These are phyloP conservation scores for Apamea anceps DNA, from an alignment of 2,888 invertebrate genomes.

Conservation along the genomic window DNA sequence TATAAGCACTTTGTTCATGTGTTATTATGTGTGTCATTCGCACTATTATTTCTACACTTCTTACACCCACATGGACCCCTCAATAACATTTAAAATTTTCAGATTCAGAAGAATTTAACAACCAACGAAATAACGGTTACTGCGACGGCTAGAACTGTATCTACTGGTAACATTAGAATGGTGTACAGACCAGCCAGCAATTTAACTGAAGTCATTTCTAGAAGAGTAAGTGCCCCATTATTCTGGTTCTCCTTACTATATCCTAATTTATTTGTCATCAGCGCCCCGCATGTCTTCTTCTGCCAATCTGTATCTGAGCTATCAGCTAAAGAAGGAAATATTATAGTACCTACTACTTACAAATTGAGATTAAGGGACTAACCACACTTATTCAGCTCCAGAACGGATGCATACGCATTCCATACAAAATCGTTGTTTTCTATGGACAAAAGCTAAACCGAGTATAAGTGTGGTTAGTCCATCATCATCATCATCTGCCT, in stretches of 20 bases:
- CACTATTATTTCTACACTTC: no score
- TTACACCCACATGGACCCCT: no score
- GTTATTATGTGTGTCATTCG: no score
- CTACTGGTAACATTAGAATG: slow-evolving; percentile 68
- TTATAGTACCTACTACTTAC: not conserved
- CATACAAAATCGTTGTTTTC: no score
- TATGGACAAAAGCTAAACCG: no score
- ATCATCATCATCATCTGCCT: no score
- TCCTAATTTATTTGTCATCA: not conserved
- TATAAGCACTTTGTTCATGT: no score
- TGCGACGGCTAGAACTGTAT: fast-evolving
- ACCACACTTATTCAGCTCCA: no score
- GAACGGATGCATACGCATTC: no score
- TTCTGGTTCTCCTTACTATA: not conserved
- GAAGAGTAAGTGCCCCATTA: slow-evolving; percentile 70
- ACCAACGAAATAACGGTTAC: slow-evolving; percentile 64
- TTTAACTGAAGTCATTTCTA: slow-evolving; percentile 77
- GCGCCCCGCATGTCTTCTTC: not conserved
- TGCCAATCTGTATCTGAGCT: not conserved
- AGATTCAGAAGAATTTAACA: slow-evolving; percentile 73
- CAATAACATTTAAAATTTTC: slow-evolving; percentile 48
- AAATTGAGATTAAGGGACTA: not conserved
- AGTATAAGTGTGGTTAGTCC: no score
- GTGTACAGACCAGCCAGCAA: slow-evolving; percentile 75
- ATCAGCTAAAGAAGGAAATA: not conserved